These are phyloP conservation scores for Tragelaphus strepsiceros DNA, from an alignment of 2,113 vertebrate genomes.

Conservation along the genomic window DNA sequence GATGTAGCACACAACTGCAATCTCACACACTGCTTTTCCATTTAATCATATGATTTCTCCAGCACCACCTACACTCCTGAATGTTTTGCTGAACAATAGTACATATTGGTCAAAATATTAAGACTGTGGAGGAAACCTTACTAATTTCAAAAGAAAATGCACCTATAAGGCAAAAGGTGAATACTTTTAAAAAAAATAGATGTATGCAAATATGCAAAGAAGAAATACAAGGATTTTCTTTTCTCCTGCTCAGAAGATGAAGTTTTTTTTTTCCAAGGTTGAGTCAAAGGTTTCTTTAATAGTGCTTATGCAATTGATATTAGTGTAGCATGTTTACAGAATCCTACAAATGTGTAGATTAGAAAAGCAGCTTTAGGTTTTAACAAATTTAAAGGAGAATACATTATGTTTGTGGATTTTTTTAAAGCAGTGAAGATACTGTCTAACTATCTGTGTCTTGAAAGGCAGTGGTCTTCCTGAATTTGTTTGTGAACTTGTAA, in stretches of 20 bases:
- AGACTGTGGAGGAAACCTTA: neutral
- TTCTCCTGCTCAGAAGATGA: neutral
- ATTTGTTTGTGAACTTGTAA: neutral
- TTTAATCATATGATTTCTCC: neutral
- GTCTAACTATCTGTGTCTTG: neutral
- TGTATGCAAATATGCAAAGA: neutral
- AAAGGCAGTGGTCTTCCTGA: neutral
- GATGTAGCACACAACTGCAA: neutral
- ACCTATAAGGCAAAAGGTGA: neutral
- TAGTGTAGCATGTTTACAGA: neutral
- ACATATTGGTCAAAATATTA: neutral
- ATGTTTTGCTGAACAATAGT: neutral
- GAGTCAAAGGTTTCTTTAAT: neutral
- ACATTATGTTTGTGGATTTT: neutral
- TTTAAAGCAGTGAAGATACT: neutral
- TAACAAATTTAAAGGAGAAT: neutral
- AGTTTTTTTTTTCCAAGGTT: neutral
- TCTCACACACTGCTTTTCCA: neutral
- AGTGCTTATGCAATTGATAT: neutral
- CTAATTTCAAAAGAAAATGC: slow-evolving; percentile 1
- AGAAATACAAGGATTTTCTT: neutral
- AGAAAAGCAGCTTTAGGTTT: neutral
- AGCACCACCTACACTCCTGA: neutral
- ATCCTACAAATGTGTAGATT: neutral
- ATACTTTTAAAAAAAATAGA: neutral